Evolutionary conservation across 1,140 invertebrate genomes (phyloP), one percentile per base, ranked within the genome.

Genomic region (Drosophila athabasca): DNA sequence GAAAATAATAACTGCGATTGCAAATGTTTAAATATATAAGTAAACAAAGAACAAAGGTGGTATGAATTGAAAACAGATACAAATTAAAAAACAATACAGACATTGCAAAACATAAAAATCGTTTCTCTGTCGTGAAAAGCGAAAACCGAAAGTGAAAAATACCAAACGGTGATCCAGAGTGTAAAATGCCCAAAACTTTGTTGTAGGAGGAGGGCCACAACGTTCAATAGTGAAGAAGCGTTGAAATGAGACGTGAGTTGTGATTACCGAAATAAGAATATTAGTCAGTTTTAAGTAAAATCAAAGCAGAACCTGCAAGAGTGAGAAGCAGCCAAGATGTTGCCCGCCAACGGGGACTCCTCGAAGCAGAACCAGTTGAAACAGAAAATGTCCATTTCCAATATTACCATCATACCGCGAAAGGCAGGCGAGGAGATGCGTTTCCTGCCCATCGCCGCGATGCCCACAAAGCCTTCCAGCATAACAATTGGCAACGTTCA

Each of bases 151-250:
- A 39, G 11, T 13, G 35, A 39, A 76, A 87, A 87, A 85, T 85
- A 85, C 81, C 59, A 78, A 57, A 57, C 44, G 19, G 45, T 59
- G 51, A 50, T 35, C 46, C 62, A 57, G 35, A 71, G 44, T 76
- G 73, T 54, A 78, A 87, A 85, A 85, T 87, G 82, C 82, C 62
- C 78, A 77, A 85, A 85, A 76, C 73, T 76, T 75, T 74, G 53
- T 79, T 77, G 77, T 79, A 83, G 31, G 8, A 9, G 31, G 31
- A 31, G 8, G 31, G 31, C 8, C 8, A 31, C 82, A 85, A 85
- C 78, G 81, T 85, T 74, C 69, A 62, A 85, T 87, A 76, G 60
- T 76, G 79, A 48, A 87, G 80, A 64, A 75, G 79, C 64, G 53
- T 62, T 55, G 26, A 62, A 62, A 73, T 57, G 35, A 61, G 81